These are phyloP conservation scores for Zaprionus capensis DNA, from an alignment of 1,140 invertebrate genomes.

Conservation along the genomic window DNA sequence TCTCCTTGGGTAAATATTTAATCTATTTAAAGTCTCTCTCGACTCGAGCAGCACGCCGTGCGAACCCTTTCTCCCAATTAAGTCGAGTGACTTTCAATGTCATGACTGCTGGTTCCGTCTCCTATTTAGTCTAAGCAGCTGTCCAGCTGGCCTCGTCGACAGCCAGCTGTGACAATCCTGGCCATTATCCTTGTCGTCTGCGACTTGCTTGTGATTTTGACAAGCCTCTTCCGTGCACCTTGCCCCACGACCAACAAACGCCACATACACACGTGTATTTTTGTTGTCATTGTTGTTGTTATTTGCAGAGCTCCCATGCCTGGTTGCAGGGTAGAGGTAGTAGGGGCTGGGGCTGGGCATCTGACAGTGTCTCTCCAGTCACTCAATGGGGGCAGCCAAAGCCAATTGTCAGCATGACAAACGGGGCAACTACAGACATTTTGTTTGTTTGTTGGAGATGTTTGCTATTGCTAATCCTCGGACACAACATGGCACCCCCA, in stretches of 20 bases:
- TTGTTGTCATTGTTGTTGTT: conserved; percentile 29
- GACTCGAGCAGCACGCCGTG: background rate
- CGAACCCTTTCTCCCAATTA: conserved; percentile 48
- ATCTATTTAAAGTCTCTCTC: background rate
- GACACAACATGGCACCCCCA: conserved; percentile 37
- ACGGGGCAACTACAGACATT: conserved; percentile 59
- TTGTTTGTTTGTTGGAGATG: conserved; percentile 48
- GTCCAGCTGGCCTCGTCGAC: conserved; percentile 21
- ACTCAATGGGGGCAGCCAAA: conserved; percentile 54
- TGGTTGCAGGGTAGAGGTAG: conserved; percentile 2
- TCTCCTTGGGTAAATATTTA: background rate
- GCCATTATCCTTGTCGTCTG: conserved; percentile 69
- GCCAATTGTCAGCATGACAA: conserved; percentile 78
- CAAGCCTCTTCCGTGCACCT: conserved; percentile 47
- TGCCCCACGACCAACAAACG: background rate
- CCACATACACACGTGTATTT: conserved; percentile 26
- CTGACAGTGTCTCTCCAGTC: conserved; percentile 32
- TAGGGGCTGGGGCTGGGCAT: background rate
- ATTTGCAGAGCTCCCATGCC: conserved; percentile 58
- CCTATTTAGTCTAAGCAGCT: conserved; percentile 22
- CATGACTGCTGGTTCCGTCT: conserved; percentile 25
- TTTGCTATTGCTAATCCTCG: conserved; percentile 67
- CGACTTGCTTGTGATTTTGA: conserved; percentile 74
- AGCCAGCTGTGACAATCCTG: conserved; percentile 45
- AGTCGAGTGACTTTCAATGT: conserved; percentile 56